Evolutionary conservation across 2,797 vertebrate genomes (phyloP).

Genomic region (Pelobates cultripes): DNA sequence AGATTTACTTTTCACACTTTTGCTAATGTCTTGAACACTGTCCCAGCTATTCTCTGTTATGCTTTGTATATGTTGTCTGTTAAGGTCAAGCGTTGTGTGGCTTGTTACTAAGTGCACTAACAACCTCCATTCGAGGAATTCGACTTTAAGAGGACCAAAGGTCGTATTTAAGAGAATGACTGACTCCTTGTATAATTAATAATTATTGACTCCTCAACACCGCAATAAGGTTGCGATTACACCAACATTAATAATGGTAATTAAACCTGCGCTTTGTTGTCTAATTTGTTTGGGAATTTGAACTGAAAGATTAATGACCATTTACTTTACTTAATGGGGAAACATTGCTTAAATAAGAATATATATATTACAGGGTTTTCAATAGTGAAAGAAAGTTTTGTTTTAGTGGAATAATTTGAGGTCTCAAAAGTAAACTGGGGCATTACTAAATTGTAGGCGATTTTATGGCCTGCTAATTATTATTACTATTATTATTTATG

Average conservation of each 20-base stretch:
- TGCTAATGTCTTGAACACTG: slow-evolving; percentile 11
- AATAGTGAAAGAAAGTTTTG: no score
- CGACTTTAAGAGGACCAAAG: slow-evolving; percentile 5
- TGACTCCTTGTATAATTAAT: slow-evolving; percentile 3
- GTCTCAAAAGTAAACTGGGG: no score
- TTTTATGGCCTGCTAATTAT: no score
- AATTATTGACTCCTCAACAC: slow-evolving; percentile 21
- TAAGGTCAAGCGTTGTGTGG: slow-evolving; percentile 25
- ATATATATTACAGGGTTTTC: no score
- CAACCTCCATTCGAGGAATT: background rate
- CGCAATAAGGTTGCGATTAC: background rate
- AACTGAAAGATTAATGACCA: background rate
- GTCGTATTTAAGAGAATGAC: background rate
- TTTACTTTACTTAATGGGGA: no score
- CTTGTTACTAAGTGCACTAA: slow-evolving; percentile 6
- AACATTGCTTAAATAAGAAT: no score
- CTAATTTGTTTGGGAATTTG: background rate
- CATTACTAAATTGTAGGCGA: no score
- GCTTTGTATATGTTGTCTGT: background rate
- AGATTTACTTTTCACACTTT: slow-evolving; percentile 9
- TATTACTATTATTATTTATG: no score
- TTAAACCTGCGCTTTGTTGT: background rate
- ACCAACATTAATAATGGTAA: background rate
- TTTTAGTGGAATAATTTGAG: no score
- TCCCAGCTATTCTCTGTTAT: slow-evolving; percentile 18